These are phyloP conservation scores for Crotalus helleri DNA, from an alignment of 2,113 vertebrate species.

Conservation along the genomic window DNA sequence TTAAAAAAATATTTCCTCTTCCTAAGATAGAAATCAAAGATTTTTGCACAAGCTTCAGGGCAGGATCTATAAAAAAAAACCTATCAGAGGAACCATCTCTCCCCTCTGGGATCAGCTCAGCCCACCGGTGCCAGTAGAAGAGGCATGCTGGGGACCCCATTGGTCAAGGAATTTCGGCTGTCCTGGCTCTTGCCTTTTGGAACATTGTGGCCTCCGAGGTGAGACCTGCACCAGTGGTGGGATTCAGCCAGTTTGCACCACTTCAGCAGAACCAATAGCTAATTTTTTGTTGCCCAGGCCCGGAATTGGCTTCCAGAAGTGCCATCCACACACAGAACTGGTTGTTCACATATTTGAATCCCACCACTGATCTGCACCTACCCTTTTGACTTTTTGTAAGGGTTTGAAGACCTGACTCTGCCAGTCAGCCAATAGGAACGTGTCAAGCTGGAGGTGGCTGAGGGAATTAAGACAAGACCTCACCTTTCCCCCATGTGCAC, in stretches of 20 bases:
- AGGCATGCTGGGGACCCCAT: neutral
- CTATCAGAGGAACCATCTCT: neutral
- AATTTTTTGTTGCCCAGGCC: no score
- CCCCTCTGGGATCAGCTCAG: neutral
- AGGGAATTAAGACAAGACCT: neutral
- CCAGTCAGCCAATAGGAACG: neutral
- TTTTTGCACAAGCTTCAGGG: neutral
- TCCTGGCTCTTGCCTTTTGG: neutral
- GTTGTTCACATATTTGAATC: no score
- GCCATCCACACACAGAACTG: no score
- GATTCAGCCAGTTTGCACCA: no score
- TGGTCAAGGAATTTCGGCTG: neutral
- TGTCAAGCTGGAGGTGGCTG: neutral
- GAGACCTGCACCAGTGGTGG: neutral
- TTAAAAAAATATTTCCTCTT: slow-evolving; percentile 9
- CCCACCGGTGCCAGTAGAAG: neutral
- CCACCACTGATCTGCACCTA: neutral
- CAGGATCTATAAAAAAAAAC: neutral
- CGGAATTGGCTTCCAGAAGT: no score
- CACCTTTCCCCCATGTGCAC: neutral
- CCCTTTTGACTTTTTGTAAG: neutral
- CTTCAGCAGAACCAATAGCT: no score
- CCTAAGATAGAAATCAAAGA: slow-evolving; percentile 37
- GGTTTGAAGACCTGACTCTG: neutral
- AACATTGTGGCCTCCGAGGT: neutral